Conservation (phyloP, 2,888 invertebrate species). For the Erebia ligea region DNA sequence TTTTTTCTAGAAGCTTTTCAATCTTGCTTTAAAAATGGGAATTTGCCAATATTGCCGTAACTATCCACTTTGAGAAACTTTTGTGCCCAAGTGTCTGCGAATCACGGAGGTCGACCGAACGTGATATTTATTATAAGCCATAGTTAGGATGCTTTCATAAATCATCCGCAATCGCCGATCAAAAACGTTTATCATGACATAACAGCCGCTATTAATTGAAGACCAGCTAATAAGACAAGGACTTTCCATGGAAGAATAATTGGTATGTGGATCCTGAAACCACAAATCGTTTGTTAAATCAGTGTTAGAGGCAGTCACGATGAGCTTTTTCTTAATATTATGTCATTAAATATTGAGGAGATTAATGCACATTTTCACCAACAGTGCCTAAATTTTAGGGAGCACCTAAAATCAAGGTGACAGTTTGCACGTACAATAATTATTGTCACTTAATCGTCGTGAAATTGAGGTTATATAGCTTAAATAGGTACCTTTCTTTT, state of each 20-base stretch:
- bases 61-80: conserved; percentile 9
- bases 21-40: not conserved
- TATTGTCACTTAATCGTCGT: too few species aligned
- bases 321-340: too few species aligned
- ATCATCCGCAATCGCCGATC: not conserved
- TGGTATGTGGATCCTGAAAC: too few species aligned
- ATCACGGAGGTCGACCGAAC: not conserved
- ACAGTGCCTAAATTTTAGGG: too few species aligned
- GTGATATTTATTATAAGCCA: conserved; percentile 3
- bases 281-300: too few species aligned
- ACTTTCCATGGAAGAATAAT: not conserved
- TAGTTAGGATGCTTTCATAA: conserved; percentile 1
- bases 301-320: too few species aligned
- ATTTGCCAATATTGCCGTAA: conserved; percentile 2
- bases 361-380: too few species aligned
- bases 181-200: not conserved
- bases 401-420: too few species aligned
- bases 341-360: too few species aligned
- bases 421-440: too few species aligned
- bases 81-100: not conserved
- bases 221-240: not conserved
- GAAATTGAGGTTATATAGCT: too few species aligned
- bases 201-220: not conserved
- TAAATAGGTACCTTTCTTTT: too few species aligned
- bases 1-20: not conserved